phyloP scores from a whole-genome alignment of 2,797 vertebrate genomes.

The Myiothlypis coronata region DNA sequence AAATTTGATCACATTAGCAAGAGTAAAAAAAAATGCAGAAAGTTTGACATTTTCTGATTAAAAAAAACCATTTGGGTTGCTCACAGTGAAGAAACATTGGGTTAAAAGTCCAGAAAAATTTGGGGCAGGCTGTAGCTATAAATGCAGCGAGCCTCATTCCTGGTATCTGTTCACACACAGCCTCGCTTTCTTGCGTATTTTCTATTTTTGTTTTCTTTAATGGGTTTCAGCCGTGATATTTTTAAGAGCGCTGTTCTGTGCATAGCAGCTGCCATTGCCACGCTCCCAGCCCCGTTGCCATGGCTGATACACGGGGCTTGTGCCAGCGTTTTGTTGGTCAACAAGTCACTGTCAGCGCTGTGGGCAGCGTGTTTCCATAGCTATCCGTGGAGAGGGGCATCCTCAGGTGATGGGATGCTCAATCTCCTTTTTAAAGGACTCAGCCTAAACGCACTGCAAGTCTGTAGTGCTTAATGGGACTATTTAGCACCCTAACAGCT shows the following conservation, averaged over 20 bases:
- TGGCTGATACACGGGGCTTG: background rate
- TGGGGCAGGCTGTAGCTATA: background rate
- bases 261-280: conserved; percentile 22
- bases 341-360: background rate
- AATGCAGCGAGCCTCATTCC: background rate
- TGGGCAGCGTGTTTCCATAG: background rate
- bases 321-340: conserved; percentile 38
- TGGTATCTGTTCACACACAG: background rate
- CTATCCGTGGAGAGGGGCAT: rapidly evolving
- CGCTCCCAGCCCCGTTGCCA: conserved; percentile 37
- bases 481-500: background rate
- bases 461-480: background rate
- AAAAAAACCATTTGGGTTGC: background rate
- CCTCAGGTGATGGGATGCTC: background rate
- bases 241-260: background rate
- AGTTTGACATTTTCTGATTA: background rate
- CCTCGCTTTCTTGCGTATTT: background rate
- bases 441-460: background rate
- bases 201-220: conserved; percentile 29
- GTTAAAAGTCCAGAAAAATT: background rate
- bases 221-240: conserved; percentile 12
- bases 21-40: background rate
- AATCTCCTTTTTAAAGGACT: background rate
- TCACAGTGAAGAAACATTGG: background rate
- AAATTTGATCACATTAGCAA: background rate